These are phyloP conservation scores for Chelon labrosus DNA, from an alignment of 2,797 vertebrate genomes.

Conservation along the genomic window DNA sequence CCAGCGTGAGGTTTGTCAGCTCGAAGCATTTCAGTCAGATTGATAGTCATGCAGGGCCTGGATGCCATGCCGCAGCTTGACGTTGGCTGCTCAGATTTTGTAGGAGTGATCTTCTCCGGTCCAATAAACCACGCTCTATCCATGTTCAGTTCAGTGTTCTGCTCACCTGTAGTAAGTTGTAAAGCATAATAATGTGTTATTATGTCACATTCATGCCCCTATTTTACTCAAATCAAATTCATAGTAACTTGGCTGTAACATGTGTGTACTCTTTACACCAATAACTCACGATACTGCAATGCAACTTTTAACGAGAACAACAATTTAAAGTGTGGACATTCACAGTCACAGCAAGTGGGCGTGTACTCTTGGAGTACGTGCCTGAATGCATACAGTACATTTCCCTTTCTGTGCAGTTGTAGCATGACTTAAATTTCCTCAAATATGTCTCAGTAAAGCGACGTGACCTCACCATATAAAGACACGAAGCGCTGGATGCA, in stretches of 20 bases:
- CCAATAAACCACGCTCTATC: slow-evolving; percentile 80
- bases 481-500: slow-evolving; percentile 22
- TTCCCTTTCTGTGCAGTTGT: neutral
- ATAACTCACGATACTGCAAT: neutral
- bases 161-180: slow-evolving; percentile 57
- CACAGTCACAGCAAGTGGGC: slow-evolving; percentile 47
- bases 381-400: slow-evolving; percentile 16
- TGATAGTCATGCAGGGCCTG: slow-evolving; percentile 80
- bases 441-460: neutral
- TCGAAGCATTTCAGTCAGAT: slow-evolving; percentile 73
- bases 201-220: neutral
- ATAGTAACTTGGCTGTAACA: neutral
- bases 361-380: slow-evolving; percentile 68
- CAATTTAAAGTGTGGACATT: neutral
- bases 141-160: too few species aligned
- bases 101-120: slow-evolving; percentile 70
- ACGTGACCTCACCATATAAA: slow-evolving; percentile 54
- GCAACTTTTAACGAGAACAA: slow-evolving; percentile 5
- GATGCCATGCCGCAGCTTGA: slow-evolving; percentile 74
- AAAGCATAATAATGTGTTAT: neutral
- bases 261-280: neutral
- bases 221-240: neutral
- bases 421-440: neutral
- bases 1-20: slow-evolving; percentile 36
- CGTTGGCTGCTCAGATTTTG: slow-evolving; percentile 49